Base-by-base conservation (phyloP, 2,113 vertebrate species). In the Anguilla rostrata region DNA sequence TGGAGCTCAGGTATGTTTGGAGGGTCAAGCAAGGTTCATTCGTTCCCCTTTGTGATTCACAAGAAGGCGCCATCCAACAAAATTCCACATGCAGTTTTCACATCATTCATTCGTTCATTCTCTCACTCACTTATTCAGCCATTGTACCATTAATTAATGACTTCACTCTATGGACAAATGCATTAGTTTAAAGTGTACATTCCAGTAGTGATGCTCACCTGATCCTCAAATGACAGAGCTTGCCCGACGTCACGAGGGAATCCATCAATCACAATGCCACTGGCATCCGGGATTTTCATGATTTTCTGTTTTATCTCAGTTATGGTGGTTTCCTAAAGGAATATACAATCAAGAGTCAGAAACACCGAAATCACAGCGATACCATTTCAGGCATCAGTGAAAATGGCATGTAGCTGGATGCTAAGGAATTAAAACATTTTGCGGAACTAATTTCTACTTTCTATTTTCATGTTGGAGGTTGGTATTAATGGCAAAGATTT, bases 301-400 rank as follows among this genome's bases (percentile, higher is more conserved):
- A 99, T 92, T 91, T 96, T 98, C 92, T 99, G 98, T 91, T 99
- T 99, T 94, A 99, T 99, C 93, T 99, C 98, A 11, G 98, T 99
- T 91, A 99, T 99, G n/a, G 98, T 99, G 22, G 98, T 99, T 93
- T 99, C 98, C 98, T 99, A 92, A 83, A 83, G 90, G 34, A 5
- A 75, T 20, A 22, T 63, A 12, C 39, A 43, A 53, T 6, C 39
- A 16, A 12, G 9, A 11, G 20, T 57, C 34, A 39, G 16, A 39
- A 39, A 60, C 15, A 29, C 20, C 41, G 34, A 16, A 60, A 60
- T 83, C 34, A 14, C 43, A n/a, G 12, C 39, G 49, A 5, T 18
- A n/a, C 41, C 15, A 82, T 20, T 34, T 75, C n/a, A 75, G n/a
- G 2, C 3, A 20, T 66, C 60, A 22, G 56, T 60, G 60, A 26